These are phyloP conservation scores for Orestias chungarensis DNA, from an alignment of 2,797 vertebrate species.

Conservation along the genomic window DNA sequence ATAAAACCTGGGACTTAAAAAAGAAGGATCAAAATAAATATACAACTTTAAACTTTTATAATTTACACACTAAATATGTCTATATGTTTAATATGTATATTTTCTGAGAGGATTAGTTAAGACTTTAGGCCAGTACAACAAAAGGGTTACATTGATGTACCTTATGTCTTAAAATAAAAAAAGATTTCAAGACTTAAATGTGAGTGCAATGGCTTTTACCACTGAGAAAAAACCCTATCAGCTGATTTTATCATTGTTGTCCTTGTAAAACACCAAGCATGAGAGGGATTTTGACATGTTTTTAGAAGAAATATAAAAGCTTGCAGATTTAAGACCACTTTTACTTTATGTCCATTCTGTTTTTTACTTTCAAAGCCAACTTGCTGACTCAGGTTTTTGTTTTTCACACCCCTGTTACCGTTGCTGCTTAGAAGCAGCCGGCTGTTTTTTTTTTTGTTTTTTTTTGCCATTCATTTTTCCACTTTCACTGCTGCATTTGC, in stretches of 20 bases:
- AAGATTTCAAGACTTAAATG: conserved; percentile 62
- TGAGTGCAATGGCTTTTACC: conserved; percentile 56
- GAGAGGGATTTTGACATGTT: conserved; percentile 61
- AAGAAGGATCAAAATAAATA: not conserved
- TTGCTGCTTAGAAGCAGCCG: conserved; percentile 41
- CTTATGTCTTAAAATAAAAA: conserved; percentile 60
- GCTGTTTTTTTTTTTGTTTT: conserved; percentile 52
- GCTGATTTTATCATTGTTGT: conserved; percentile 53
- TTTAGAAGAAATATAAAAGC: conserved; percentile 71
- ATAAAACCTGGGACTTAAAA: not conserved
- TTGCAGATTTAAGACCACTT: conserved; percentile 63
- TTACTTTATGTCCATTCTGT: conserved; percentile 55
- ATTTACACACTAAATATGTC: not conserved
- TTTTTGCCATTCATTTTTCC: conserved; percentile 47
- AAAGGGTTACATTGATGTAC: conserved; percentile 67
- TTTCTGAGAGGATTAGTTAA: not conserved
- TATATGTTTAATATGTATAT: not conserved
- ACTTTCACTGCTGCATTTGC: conserved; percentile 57
- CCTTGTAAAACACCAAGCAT: conserved; percentile 57
- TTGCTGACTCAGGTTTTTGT: conserved; percentile 63
- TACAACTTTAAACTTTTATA: not conserved
- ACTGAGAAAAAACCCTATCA: not conserved
- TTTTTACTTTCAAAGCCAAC: conserved; percentile 49
- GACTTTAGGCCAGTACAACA: not conserved
- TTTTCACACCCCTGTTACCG: conserved; percentile 52